phyloP scores from a whole-genome alignment of 2,888 invertebrate species.

The Oxystoma pomonae region DNA sequence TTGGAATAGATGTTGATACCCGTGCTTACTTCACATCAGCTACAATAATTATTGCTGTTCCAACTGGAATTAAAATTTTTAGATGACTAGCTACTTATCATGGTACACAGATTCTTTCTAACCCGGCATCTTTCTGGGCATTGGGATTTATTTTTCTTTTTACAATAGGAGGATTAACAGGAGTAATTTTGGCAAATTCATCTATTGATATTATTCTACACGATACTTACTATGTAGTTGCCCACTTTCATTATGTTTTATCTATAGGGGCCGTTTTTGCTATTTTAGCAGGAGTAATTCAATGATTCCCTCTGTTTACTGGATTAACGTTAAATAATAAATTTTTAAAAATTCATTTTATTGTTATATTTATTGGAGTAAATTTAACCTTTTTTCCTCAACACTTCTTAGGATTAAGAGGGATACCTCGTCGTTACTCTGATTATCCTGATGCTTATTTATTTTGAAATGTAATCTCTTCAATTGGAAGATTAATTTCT shows the following conservation, averaged over 20 bases:
- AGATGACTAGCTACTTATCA: constrained; percentile 69
- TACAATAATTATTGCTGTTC: constrained; percentile 83
- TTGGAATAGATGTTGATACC: constrained; percentile 79
- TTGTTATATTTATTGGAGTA: constrained; percentile 68
- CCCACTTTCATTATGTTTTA: constrained; percentile 78
- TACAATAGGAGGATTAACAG: constrained; percentile 71
- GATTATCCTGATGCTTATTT: constrained; percentile 26
- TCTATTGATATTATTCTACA: constrained; percentile 73
- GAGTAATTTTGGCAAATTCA: constrained; percentile 67
- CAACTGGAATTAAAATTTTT: constrained; percentile 82
- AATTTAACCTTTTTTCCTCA: constrained; percentile 79
- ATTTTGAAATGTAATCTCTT: constrained; percentile 63
- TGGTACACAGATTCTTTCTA: constrained; percentile 59
- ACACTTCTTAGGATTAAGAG: constrained; percentile 67
- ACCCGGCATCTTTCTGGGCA: constrained; percentile 60
- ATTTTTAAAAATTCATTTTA: constrained; percentile 63
- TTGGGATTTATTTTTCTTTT: constrained; percentile 76
- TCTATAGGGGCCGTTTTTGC: constrained; percentile 78
- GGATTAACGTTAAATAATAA: constrained; percentile 25
- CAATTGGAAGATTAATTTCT: constrained; percentile 63
- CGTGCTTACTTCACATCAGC: constrained; percentile 82
- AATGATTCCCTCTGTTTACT: constrained; percentile 61
- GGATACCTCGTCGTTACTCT: constrained; percentile 73
- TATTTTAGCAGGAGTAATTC: constrained; percentile 68
- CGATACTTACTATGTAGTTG: constrained; percentile 82